Evolutionary conservation across 1,140 invertebrate species (phyloP).

Genomic region (Nomia melanderi): DNA sequence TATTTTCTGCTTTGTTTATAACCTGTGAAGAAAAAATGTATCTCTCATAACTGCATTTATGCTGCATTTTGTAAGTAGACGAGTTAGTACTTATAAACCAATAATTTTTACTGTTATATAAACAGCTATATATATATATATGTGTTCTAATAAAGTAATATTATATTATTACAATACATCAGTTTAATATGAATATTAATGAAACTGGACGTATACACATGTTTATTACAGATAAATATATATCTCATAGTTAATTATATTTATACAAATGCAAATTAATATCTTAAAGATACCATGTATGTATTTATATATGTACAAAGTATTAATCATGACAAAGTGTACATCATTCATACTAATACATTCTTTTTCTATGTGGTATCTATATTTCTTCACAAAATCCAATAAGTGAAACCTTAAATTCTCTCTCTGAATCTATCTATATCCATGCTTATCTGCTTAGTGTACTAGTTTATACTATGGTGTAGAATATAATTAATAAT

Average conservation of each 20-base stretch:
- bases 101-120: constrained; percentile 42
- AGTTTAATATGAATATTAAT: background rate
- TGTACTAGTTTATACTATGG: constrained; percentile 49
- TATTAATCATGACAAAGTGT: constrained; percentile 11
- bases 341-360: constrained; percentile 26
- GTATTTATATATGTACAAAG: background rate
- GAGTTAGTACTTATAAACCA: background rate
- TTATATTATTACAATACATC: background rate
- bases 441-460: constrained; percentile 36
- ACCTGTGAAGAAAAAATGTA: background rate
- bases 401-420: constrained; percentile 74
- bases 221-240: background rate
- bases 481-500: constrained; percentile 23
- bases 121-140: constrained; percentile 25
- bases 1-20: constrained; percentile 24
- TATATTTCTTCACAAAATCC: constrained; percentile 59
- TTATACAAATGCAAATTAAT: background rate
- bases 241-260: background rate
- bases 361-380: constrained; percentile 32
- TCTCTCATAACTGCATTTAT: constrained; percentile 11
- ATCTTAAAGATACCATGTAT: background rate
- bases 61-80: constrained; percentile 36
- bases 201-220: background rate
- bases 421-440: constrained; percentile 49
- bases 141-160: constrained; percentile 21